Evolutionary conservation across 2,888 invertebrate species (phyloP).

Genomic region (Tanypteryx hageni): DNA sequence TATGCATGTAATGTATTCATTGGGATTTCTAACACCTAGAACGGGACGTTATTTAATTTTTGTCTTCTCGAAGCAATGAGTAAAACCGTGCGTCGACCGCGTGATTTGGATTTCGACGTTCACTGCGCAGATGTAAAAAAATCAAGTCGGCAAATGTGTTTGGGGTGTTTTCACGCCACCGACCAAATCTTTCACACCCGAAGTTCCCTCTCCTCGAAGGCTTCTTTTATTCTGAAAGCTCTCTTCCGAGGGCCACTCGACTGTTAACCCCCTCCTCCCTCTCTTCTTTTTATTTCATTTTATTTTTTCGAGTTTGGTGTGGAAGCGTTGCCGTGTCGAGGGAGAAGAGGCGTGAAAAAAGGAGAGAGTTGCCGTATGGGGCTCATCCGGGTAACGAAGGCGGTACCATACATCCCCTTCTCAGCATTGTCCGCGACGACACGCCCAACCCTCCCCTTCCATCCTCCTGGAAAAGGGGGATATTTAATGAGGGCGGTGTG

Average conservation of each 20-base stretch:
- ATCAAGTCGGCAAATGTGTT: not conserved
- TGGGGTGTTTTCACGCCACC: slow-evolving; percentile 3
- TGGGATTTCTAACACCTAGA: no score
- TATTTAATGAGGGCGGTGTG: not conserved
- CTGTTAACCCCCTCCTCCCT: not conserved
- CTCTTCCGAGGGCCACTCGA: slow-evolving; percentile 16
- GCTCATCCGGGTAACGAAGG: not conserved
- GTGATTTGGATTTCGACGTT: no score
- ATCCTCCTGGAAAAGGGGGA: not conserved
- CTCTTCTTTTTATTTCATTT: no score
- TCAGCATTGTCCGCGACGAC: not conserved
- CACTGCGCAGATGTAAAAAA: no score
- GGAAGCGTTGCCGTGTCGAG: not conserved
- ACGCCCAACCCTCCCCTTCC: no score
- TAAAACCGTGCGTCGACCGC: no score
- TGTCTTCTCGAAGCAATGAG: no score
- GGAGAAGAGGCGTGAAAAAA: not conserved
- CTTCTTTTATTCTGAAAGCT: not conserved
- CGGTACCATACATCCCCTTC: not conserved
- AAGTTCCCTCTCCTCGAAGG: not conserved
- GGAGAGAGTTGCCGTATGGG: not conserved
- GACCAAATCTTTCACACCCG: no score
- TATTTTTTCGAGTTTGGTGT: no score
- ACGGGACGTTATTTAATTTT: no score
- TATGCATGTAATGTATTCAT: no score